Base-by-base conservation (phyloP, 2,888 invertebrate genomes). In the Epirrita christyi region DNA sequence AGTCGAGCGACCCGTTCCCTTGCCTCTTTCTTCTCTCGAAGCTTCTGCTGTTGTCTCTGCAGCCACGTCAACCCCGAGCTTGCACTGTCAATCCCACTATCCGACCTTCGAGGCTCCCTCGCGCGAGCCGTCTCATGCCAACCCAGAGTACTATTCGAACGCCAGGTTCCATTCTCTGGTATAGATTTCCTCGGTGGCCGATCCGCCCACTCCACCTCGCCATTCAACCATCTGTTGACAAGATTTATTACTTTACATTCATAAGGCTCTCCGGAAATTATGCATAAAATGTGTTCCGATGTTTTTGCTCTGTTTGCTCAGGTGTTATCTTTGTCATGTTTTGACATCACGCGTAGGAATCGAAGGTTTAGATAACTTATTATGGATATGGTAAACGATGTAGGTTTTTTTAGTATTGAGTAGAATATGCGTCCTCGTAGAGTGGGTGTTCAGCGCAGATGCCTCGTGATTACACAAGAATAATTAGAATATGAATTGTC, bases 1-100 rank as follows among this genome's bases (percentile, higher is more conserved):
- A 94, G 93, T 66, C 95, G 93, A 81, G 96, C 95, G 75, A 95
- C 95, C 62, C 95, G 92, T 81, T 95, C 93, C 77, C 95, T 93
- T 59, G 95, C 94, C 79, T 96, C 96, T 71, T 94, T 93, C 68
- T 95, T 93, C 71, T 96, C 96, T 46, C 96, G 93, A 43, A 97
- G 92, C 80, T 96, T 96, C 80, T 96, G 94, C 77, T 97, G 97
- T 78, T 97, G 97, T 66, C 95, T 93, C 83, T 96, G 96, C 61
- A 97, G 92, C 97, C 97, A 97, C 53, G 96, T 95, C 64, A 95
- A 87, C 21, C 93, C 93, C n/a, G 92, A 87, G 63, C 85, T 85
- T 38, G 50, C 52, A 9, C 83, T 85, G 59, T 87, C 90, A 9
- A 78, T 73, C 37, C 78, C 79, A 49, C 87, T 85, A 66, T 89